Base-by-base conservation (phyloP, 2,888 invertebrate genomes). In the Crossocerus cetratus region DNA sequence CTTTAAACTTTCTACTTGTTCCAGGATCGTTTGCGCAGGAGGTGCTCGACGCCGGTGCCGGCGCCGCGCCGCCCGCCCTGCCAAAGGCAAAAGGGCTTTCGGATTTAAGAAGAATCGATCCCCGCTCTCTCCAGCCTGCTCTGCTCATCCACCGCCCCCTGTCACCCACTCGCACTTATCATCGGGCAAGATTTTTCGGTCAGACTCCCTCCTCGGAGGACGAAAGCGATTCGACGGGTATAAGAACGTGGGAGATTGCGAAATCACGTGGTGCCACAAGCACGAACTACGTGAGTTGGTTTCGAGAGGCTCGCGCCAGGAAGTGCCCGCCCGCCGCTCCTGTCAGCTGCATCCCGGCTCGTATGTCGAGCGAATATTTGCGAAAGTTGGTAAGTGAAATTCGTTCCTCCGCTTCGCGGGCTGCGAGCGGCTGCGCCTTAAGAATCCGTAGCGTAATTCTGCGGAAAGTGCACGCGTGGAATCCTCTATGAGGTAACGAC, bases 341-440 rank as follows among this genome's bases (percentile, higher is more conserved):
- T 82, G 81, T 82, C 81, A 82, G 80, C 80, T 82, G 81, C 81
- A 80, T 76, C 72, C 32, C 68, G 70, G 62, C 53, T 68, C 72
- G 54, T 71, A 81, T 81, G 79, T 79, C 70, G 77, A 67, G 73
- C 72, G 81, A 75, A 81, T 81, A 81, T 81, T 81, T 81, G 75
- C 81, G 72, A 81, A 77, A 75, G 73, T 57, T 67, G 73, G 65
- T 71, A 81, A 81, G 77, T 81, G 81, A 81, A 81, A 81, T 81
- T 74, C 78, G 78, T 77, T 77, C 78, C 68, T 65, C 8, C 67
- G 69, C 64, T 55, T 70, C 66, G 65, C 66, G 78, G 65, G 20
- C 16, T 65, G 53, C 65, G 20, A 4, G 11, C 32, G 11, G 32
- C 8, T 1, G 32, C 69, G 76, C 67, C 76, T 81, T 74, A 77